Base-by-base conservation (phyloP, 2,888 invertebrate genomes). In the Pelosia muscerda region DNA sequence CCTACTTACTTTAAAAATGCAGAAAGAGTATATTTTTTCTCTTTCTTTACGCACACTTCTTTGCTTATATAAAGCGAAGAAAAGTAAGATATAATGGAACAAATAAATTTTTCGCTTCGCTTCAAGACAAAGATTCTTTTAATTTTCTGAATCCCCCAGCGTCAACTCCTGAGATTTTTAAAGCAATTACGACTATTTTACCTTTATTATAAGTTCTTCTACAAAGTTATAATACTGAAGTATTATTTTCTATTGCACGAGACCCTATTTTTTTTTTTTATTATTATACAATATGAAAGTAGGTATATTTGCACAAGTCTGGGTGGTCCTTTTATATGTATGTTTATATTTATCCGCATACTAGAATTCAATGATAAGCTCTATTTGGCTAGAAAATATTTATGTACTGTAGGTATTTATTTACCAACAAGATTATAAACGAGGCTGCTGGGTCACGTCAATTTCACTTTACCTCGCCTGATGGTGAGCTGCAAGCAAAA, bases 111-210 rank as follows among this genome's bases (percentile, higher is more conserved):
- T 55, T 55, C 25, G 25, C 23, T 11, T 15, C 19, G 42, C 19
- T 42, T 42, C 25, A 55, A 55, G 55, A 13, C 25, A 55, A 54
- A 54, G 25, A 55, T 55, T 13, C 22, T 25, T 55, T 55, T 55
- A 55, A 55, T 55, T 55, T 25, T 25, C 25, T 22, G 55, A 9
- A 23, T 23, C 55, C 55, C 23, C 13, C 55, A 55, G 25, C 55
- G 11, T 25, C 25, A 31, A 54, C 56, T 54, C 42, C 19, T n/a
- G 25, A 26, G 55, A 67, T 65, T 63, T 68, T 65, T 61, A 63
- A 69, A 66, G 42, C 55, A 63, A 64, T 68, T 67, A 67, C 28
- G 28, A 38, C 49, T 65, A 42, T 57, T 22, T 49, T n/a, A 63
- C 22, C 59, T 56, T 54, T 74, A 67, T 71, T 34, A 59, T 56